Percentiles rank a stretch among this genome's conserved stretches.
Evolutionary conservation across 2,797 vertebrate genomes (phyloP).

Genomic region (Arnoldichthys spilopterus): DNA sequence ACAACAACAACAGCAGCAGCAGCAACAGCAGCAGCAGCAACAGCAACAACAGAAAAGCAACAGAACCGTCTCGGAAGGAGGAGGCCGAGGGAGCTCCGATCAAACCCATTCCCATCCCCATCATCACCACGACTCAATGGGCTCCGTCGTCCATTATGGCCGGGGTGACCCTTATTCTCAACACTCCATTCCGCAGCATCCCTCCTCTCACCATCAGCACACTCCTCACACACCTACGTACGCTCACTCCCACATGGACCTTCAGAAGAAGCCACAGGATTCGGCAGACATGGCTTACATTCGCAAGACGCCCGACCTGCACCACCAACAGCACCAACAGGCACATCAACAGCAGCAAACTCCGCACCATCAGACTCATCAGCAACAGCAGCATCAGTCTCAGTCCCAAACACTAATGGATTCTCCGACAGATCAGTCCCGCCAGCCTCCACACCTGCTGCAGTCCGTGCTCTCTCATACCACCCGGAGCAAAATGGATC

Average conservation of each 20-base stretch:
- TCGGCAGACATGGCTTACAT: conserved; percentile 80
- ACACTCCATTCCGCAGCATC: conserved; percentile 78
- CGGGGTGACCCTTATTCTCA: conserved; percentile 79
- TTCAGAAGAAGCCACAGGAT: conserved; percentile 87
- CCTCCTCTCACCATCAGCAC: conserved; percentile 78
- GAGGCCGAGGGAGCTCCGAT: conserved; percentile 69
- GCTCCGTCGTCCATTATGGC: conserved; percentile 89
- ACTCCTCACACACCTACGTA: conserved; percentile 73
- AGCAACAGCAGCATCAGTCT: conserved; percentile 68
- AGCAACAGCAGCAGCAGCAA: conserved; percentile 59
- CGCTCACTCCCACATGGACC: conserved; percentile 81
- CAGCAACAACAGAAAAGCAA: conserved; percentile 82
- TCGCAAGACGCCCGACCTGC: conserved; percentile 79
- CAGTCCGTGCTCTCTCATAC: conserved; percentile 91
- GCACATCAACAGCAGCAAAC: conserved; percentile 74
- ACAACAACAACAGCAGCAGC: conserved; percentile 71
- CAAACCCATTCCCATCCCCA: conserved; percentile 80
- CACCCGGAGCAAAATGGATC: conserved; percentile 78
- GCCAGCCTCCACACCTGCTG: conserved; percentile 76
- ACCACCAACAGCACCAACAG: conserved; percentile 72
- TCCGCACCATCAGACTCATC: conserved; percentile 75
- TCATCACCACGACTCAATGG: conserved; percentile 85
- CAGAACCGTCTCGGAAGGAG: conserved; percentile 71
- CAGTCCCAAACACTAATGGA: conserved; percentile 86
- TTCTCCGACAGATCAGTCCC: conserved; percentile 82